Conservation (phyloP, 2,888 invertebrate genomes). For the Oxyscelio sp. region DNA sequence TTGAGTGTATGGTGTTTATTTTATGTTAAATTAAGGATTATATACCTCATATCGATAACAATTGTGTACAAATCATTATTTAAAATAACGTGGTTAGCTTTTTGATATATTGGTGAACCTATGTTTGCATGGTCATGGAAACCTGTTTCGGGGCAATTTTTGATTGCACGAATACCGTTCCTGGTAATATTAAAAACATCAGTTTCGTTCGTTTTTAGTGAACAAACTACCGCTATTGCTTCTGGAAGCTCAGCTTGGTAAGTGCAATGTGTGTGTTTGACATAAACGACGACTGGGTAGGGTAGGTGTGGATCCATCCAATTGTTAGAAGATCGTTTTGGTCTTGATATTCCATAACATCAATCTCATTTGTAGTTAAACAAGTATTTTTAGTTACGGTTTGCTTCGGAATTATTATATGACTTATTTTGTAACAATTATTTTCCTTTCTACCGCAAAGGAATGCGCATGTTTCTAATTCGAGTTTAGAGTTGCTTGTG, state of each 20-base stretch:
- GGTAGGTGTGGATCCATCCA: too few species aligned
- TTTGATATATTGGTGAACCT: slow-evolving; percentile 3
- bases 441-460: too few species aligned
- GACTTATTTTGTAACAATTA: too few species aligned
- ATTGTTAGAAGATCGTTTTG: slow-evolving; percentile 16
- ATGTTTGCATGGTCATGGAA: slow-evolving; percentile 10
- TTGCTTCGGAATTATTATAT: too few species aligned
- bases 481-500: too few species aligned
- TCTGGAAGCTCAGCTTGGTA: slow-evolving; percentile 7
- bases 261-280: background rate
- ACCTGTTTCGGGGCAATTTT: slow-evolving; percentile 2
- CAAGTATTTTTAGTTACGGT: slow-evolving; percentile 18
- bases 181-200: slow-evolving; percentile 1
- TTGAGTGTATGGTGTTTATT: too few species aligned
- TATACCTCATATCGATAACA: background rate
- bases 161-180: slow-evolving; percentile 14
- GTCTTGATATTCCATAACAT: background rate
- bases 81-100: slow-evolving; percentile 3
- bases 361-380: background rate
- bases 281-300: slow-evolving; percentile 12
- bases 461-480: too few species aligned
- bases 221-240: slow-evolving; percentile 20
- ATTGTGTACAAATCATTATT: background rate
- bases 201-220: slow-evolving; percentile 5
- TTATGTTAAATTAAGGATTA: too few species aligned